Conservation (phyloP, 2,113 vertebrate genomes). For the Elgaria multicarinata region DNA sequence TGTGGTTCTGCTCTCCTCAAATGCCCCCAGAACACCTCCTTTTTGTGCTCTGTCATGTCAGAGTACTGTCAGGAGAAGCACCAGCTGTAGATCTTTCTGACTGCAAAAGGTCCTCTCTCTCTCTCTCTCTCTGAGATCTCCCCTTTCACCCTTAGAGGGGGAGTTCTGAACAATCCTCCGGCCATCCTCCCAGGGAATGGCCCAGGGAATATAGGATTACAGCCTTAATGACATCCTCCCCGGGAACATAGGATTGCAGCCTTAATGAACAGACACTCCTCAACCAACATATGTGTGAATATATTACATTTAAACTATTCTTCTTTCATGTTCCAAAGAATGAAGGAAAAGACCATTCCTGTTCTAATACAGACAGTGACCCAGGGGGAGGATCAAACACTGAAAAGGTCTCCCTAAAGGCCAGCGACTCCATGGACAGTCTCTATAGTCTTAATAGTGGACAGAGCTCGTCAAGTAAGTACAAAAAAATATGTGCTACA, state of each 20-base stretch:
- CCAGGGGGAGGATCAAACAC: conserved; percentile 64
- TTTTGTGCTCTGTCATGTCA: no score
- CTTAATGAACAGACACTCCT: neutral
- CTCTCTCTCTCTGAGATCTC: no score
- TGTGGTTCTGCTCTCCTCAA: no score
- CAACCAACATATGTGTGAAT: neutral
- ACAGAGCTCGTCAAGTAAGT: conserved; percentile 93
- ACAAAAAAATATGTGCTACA: neutral
- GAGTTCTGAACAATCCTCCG: neutral
- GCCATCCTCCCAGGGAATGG: neutral
- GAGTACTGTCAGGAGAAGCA: no score
- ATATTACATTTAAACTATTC: conserved; percentile 31
- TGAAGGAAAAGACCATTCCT: conserved; percentile 64
- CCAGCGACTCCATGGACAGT: conserved; percentile 89
- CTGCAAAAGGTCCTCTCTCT: no score
- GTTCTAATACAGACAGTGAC: conserved; percentile 63
- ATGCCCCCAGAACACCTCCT: no score
- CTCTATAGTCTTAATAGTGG: conserved; percentile 88
- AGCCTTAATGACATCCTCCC: neutral
- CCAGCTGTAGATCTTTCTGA: no score
- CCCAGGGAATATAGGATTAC: neutral
- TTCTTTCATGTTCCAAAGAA: conserved; percentile 70
- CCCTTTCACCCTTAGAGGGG: neutral
- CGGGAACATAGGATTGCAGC: neutral
- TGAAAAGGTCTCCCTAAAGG: conserved; percentile 73